Evolutionary conservation across 2,888 invertebrate species (phyloP).

Genomic region (Dendrolimus houi): DNA sequence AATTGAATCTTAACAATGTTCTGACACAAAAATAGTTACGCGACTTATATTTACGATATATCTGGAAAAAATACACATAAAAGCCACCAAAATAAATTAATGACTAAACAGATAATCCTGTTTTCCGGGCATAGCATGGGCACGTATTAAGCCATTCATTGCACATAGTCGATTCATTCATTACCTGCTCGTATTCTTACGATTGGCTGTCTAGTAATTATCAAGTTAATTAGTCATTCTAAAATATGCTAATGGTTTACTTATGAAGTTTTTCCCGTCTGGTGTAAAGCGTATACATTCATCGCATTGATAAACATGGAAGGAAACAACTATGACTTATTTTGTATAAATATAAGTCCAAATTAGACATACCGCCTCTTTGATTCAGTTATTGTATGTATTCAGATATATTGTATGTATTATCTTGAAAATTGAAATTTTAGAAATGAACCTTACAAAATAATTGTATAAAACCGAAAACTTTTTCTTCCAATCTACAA

Average conservation of each 20-base stretch:
- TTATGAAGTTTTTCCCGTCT: constrained; percentile 7
- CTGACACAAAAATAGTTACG: too few relatives aligned
- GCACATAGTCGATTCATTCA: constrained; percentile 36
- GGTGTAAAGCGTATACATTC: background rate
- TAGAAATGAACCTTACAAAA: background rate
- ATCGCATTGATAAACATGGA: constrained; percentile 1
- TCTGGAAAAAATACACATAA: too few relatives aligned
- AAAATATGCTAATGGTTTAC: constrained; percentile 30
- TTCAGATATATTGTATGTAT: too few relatives aligned
- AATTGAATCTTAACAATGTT: too few relatives aligned
- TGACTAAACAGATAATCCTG: background rate
- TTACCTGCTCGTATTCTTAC: constrained; percentile 13
- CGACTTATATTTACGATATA: too few relatives aligned
- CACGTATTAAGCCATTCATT: constrained; percentile 23
- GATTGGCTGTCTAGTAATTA: constrained; percentile 3
- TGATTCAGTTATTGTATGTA: background rate
- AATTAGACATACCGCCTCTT: background rate
- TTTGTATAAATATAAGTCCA: background rate
- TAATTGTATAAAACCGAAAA: background rate
- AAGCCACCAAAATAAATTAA: too few relatives aligned
- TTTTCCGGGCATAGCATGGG: constrained; percentile 4
- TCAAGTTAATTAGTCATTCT: constrained; percentile 29
- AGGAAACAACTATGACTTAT: background rate
- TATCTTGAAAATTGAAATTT: too few relatives aligned
- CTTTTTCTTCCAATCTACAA: too few relatives aligned